Percentiles rank a stretch among this genome's conserved stretches.
Conservation (phyloP, 2,113 vertebrate species). For the Rhynchomys soricoides region DNA sequence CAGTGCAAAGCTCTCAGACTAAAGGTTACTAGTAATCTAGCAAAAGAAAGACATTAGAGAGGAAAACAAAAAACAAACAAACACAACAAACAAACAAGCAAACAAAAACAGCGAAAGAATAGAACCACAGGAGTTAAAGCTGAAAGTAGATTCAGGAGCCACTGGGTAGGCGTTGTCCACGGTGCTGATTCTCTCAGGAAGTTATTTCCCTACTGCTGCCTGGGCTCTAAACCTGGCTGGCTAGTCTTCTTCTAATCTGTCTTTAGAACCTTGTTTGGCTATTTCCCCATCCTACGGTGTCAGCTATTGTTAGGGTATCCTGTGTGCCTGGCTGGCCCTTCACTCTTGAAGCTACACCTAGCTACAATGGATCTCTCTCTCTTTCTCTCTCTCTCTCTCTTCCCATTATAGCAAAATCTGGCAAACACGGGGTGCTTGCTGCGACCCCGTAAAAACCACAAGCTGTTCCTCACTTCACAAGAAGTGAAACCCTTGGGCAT, state of each 20-base stretch:
- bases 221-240: background rate
- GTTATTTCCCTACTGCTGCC: background rate
- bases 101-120: background rate
- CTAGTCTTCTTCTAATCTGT: background rate
- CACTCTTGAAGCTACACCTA: background rate
- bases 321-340: background rate
- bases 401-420: background rate
- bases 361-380: background rate
- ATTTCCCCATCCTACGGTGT: background rate
- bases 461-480: constrained; percentile 17
- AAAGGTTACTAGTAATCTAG: constrained; percentile 9
- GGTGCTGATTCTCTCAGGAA: constrained; percentile 77
- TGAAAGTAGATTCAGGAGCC: background rate
- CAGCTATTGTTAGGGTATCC: background rate
- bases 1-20: background rate
- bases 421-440: background rate
- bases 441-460: background rate
- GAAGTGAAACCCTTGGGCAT: background rate
- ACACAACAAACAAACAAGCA: too few relatives aligned
- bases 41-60: background rate
- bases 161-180: constrained; percentile 72
- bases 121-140: background rate
- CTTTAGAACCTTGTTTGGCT: background rate
- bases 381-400: background rate
- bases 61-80: too few relatives aligned